A percentile compares a stretch with the other conserved stretches of the same genome.
These are phyloP conservation scores for Acromyrmex charruanus DNA, from an alignment of 1,140 invertebrate species.

Conservation along the genomic window DNA sequence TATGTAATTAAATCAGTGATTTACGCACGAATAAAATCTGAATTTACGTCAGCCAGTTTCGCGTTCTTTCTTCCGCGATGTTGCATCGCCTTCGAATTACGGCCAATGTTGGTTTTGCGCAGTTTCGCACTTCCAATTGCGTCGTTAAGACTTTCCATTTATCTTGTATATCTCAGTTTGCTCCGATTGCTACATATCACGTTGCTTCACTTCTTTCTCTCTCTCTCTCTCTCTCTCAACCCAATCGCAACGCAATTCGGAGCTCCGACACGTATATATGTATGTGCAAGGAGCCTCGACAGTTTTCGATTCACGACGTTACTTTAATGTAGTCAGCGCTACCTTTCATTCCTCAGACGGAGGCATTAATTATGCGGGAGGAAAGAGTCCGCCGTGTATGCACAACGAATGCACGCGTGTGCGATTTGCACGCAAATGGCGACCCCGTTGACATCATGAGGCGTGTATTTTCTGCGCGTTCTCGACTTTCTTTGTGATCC, in stretches of 20 bases:
- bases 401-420: slow-evolving; percentile 12
- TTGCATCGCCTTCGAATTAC: slow-evolving; percentile 31
- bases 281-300: not conserved
- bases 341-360: slow-evolving; percentile 35
- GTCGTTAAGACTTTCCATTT: slow-evolving; percentile 54
- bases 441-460: slow-evolving; percentile 60
- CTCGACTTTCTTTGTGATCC: slow-evolving; percentile 27
- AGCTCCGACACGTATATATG: not conserved
- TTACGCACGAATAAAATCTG: not conserved
- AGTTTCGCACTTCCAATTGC: slow-evolving; percentile 47
- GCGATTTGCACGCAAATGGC: slow-evolving; percentile 52
- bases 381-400: slow-evolving; percentile 35
- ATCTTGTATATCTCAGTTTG: slow-evolving; percentile 50
- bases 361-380: slow-evolving; percentile 47
- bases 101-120: slow-evolving; percentile 29
- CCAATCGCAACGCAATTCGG: slow-evolving; percentile 27
- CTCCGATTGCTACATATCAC: slow-evolving; percentile 42
- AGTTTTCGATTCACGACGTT: slow-evolving; percentile 13
- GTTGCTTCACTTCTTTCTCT: slow-evolving; percentile 36
- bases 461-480: slow-evolving; percentile 19
- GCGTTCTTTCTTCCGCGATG: slow-evolving; percentile 13
- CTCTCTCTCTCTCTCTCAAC: not conserved
- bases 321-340: not conserved
- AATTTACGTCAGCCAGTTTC: slow-evolving; percentile 20
- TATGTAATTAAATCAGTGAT: too few relatives aligned